Conservation (phyloP, 2,797 vertebrate species). For the Dallia pectoralis region DNA sequence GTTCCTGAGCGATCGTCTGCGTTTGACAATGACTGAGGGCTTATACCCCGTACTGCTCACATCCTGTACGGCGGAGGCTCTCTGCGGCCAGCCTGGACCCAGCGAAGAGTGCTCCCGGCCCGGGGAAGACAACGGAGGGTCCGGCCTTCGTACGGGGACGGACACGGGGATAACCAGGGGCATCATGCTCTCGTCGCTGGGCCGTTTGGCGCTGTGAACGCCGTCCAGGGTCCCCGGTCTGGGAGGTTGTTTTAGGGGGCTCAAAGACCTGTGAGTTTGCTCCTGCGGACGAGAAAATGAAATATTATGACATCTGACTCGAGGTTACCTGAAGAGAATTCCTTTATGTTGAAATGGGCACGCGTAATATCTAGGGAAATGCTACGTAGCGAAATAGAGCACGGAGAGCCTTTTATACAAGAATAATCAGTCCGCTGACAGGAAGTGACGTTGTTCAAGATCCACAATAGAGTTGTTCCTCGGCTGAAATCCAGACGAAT, state of each 20-base stretch:
- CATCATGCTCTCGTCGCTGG: conserved; percentile 83
- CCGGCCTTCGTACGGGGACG: conserved; percentile 86
- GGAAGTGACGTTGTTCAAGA: neutral
- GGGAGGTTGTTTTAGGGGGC: conserved; percentile 51
- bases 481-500: neutral
- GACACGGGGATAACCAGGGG: conserved; percentile 97
- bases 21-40: conserved; percentile 91
- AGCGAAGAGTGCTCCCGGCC: conserved; percentile 72
- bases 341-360: neutral
- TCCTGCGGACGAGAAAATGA: conserved; percentile 15
- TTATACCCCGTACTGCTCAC: conserved; percentile 77
- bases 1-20: conserved; percentile 85
- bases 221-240: conserved; percentile 51
- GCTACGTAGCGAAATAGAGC: neutral
- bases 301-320: neutral
- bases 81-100: conserved; percentile 67
- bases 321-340: neutral
- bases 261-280: conserved; percentile 75
- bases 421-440: neutral
- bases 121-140: conserved; percentile 67
- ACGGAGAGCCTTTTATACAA: neutral
- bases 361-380: neutral
- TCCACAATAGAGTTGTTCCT: neutral
- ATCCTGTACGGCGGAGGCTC: conserved; percentile 66
- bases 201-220: conserved; percentile 73